Evolutionary conservation across 2,888 invertebrate genomes (phyloP), one percentile per base, ranked within the genome.

Genomic region (Iselma pallidipennis): DNA sequence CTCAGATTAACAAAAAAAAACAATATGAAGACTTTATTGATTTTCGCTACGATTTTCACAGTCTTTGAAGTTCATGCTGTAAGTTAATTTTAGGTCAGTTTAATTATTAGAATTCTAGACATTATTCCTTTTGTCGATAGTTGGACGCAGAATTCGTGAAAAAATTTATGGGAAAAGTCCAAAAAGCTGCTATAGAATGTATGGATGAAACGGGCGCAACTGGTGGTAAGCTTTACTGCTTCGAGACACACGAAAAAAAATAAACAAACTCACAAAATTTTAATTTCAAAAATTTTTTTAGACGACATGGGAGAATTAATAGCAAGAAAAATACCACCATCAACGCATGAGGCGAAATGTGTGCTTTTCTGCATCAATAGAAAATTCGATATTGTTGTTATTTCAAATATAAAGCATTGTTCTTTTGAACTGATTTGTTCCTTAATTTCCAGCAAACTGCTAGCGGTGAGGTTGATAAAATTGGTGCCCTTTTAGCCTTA

Each of bases 141-240:
- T 48, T 75, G 25, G 67, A 70, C 52, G 49, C 68, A 52, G 67
- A 70, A 29, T 61, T 75, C 23, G 29, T 71, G 0, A 60, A 69
- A 9, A 64, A 71, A 37, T 66, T 74, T 16, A 65, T 71, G 58
- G 67, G 66, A 28, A 66, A 69, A 66, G 26, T 74, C 19, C 68
- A 71, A 31, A 63, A 67, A 55, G 56, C 67, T 42, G 75, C 71
- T 10, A 59, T 66, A 25, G 63, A 67, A 54, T 76, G 76, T 62
- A 66, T 68, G 1, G 70, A 69, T 59, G 69, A 73, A 61, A 68
- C 70, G 7, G 66, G 71, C 14, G 71, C 75, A 5, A 66, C 67
- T 28, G 57, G 62, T 29, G 72, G 76, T 76, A 70, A 57, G 29
- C n/a, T n/a, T n/a, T n/a, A n/a, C n/a, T n/a, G n/a, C n/a, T n/a